Evolutionary conservation across 2,113 vertebrate genomes (phyloP).

Genomic region (Agelaius tricolor): DNA sequence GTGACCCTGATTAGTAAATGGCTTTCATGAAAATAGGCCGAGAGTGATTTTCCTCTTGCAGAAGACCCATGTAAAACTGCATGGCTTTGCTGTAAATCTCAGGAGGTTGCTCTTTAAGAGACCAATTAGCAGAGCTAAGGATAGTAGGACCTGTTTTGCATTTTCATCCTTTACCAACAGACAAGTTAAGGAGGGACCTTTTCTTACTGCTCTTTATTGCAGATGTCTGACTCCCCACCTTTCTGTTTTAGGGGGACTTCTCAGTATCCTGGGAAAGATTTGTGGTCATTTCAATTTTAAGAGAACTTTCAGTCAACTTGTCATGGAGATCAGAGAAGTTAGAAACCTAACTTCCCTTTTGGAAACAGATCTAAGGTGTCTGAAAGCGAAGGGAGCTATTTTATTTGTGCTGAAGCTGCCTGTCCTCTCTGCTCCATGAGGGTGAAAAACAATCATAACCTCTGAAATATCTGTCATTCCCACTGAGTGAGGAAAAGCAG

Average conservation of each 20-base stretch:
- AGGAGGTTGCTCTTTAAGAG: neutral
- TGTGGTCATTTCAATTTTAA: neutral
- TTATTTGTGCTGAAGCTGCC: neutral
- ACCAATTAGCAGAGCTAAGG: neutral
- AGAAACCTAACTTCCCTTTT: neutral
- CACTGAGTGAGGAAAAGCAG: neutral
- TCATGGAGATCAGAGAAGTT: neutral
- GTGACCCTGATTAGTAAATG: neutral
- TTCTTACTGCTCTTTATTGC: neutral
- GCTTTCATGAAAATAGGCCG: neutral
- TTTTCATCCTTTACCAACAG: neutral
- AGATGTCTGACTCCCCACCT: neutral
- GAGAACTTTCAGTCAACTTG: neutral
- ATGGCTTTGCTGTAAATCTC: neutral
- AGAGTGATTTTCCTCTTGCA: neutral
- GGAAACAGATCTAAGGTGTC: neutral
- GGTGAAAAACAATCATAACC: neutral
- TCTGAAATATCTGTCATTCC: neutral
- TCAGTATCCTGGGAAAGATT: neutral
- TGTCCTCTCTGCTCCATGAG: neutral
- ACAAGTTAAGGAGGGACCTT: neutral
- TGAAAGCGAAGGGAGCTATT: neutral
- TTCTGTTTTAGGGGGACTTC: neutral
- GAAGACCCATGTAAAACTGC: neutral
- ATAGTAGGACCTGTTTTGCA: neutral